Percentiles rank a stretch among this genome's conserved stretches.
These are phyloP conservation scores for Oreochromis tanganicae DNA, from an alignment of 2,113 vertebrate species.

Conservation along the genomic window DNA sequence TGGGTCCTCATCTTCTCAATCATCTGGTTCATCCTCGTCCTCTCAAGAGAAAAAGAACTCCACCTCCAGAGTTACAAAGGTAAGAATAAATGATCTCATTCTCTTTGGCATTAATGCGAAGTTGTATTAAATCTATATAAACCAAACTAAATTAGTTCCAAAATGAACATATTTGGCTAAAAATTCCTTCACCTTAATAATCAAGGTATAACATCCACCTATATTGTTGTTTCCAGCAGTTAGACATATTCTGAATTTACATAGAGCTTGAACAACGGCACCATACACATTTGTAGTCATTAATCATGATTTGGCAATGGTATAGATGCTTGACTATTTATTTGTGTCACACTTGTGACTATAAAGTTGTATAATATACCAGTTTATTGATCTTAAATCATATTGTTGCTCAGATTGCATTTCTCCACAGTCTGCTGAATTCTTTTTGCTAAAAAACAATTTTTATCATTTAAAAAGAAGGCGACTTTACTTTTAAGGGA, in stretches of 20 bases:
- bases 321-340: background rate
- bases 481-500: background rate
- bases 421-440: background rate
- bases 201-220: background rate
- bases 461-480: background rate
- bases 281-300: background rate
- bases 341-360: background rate
- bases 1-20: conserved; percentile 69
- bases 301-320: background rate
- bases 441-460: background rate
- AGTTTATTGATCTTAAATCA: background rate
- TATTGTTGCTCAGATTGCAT: background rate
- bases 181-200: background rate
- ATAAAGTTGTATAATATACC: background rate
- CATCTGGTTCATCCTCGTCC: conserved; percentile 64
- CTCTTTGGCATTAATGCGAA: background rate
- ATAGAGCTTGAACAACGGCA: background rate
- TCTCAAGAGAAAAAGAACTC: conserved; percentile 58
- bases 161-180: background rate
- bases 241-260: background rate
- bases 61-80: conserved; percentile 54
- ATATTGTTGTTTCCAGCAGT: background rate
- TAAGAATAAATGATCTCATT: conserved; percentile 31
- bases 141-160: background rate
- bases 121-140: background rate